Base-by-base conservation (phyloP, 2,113 vertebrate species). In the Motacilla tschutschensis region DNA sequence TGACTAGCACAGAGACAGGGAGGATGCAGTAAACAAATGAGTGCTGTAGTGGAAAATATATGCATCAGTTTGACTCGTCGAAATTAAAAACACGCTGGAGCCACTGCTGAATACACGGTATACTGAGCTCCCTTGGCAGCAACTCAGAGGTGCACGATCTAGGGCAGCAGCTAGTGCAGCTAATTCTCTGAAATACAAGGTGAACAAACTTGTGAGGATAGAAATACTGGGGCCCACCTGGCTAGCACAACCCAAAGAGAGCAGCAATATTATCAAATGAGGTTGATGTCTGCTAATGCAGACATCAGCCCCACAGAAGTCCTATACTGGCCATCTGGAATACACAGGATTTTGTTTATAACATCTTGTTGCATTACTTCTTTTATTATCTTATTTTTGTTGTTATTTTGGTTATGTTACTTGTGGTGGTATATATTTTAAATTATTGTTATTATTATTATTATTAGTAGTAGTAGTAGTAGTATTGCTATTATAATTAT, bases 1-100 rank as follows among this genome's bases (percentile, higher is more conserved):
- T 36, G 60, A 83, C 59, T 24, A 48, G 54, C 20, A 1, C 2
- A 79, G 59, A 40, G 26, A 36, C 53, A 22, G 65, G 35, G 65
- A 85, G 17, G 48, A 47, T 75, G 73, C 17, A 1, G 65, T 80
- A 66, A 14, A 85, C 57, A 93, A 77, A 83, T 18, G n/a, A 80
- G 41, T 28, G 36, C 48, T 71, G 48, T 33, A 64, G 17, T 36
- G 70, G 65, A 79, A 80, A 79, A 77, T 62, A 66, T 31, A 70
- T 3, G 24, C 48, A 54, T 41, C 44, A 8, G 18, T 71, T 85
- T 0, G 0, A 43, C 38, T 53, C 0, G 0, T 62, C 21, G 31
- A 63, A 72, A 72, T 35, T 54, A 58, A 79, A 89, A 89, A 50
- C n/a, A 54, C 24, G 9, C 51, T 1, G 7, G 41, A 85, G 57